Conservation (phyloP, 2,797 vertebrate genomes). For the Phoxinus dragarum region DNA sequence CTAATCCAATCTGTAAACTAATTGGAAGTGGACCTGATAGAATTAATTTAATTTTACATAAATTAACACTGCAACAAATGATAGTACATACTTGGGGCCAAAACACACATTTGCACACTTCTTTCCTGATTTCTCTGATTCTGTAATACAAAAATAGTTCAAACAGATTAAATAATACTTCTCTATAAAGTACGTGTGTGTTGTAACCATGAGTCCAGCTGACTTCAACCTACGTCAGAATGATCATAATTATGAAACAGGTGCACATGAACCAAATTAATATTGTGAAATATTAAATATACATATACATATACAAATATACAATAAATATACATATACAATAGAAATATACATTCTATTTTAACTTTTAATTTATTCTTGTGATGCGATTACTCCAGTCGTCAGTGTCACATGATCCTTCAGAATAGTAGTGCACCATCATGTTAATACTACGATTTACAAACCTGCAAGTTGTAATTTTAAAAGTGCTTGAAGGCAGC, state of each 20-base stretch:
- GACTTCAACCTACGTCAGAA: background rate
- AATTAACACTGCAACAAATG: conserved; percentile 54
- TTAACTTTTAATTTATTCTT: too few species aligned
- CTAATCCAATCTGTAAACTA: background rate
- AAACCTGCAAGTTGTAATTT: background rate
- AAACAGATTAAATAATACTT: background rate
- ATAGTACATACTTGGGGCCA: background rate
- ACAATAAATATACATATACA: too few species aligned
- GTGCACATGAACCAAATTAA: background rate
- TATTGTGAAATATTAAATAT: too few species aligned
- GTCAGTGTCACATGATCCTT: background rate
- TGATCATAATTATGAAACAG: background rate
- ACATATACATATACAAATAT: too few species aligned
- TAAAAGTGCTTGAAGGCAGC: background rate
- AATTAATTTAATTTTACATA: conserved; percentile 74
- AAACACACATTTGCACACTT: conserved; percentile 27
- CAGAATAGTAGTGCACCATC: background rate
- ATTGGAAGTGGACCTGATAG: background rate
- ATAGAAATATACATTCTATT: too few species aligned
- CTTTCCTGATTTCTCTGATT: background rate
- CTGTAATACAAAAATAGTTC: background rate
- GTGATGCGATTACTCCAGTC: background rate
- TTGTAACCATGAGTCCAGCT: background rate
- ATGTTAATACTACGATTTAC: background rate
- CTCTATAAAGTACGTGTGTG: background rate